A percentile compares a stretch with the other conserved stretches of the same genome.
Conservation (phyloP, 2,797 vertebrate genomes). For the Intellagama lesueurii region DNA sequence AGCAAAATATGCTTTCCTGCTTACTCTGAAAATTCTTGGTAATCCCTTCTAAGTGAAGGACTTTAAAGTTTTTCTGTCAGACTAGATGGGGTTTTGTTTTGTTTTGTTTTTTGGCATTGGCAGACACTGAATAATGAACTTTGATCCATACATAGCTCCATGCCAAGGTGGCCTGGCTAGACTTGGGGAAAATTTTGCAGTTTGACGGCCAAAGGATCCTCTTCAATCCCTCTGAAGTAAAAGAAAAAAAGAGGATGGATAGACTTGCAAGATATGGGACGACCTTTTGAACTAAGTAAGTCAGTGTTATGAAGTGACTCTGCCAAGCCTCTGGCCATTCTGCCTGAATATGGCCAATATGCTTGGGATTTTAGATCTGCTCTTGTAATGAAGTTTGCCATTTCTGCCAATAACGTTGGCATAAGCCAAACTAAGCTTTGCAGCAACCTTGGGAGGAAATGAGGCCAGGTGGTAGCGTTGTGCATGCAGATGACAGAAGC, state of each 20-base stretch:
- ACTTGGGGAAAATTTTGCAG: not conserved
- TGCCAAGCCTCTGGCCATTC: constrained; percentile 3
- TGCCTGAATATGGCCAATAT: not conserved
- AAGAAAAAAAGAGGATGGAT: not conserved
- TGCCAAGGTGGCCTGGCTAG: not conserved
- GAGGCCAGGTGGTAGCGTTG: constrained; percentile 2
- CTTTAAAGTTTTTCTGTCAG: too few species aligned
- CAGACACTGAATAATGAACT: not conserved
- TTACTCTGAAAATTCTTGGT: not conserved
- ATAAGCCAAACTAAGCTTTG: constrained; percentile 2
- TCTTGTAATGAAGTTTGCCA: not conserved
- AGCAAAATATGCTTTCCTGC: not conserved
- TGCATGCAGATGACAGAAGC: not conserved
- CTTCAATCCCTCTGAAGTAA: not conserved
- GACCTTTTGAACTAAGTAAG: not conserved
- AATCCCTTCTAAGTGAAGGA: not conserved
- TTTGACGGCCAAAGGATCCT: not conserved
- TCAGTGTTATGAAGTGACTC: not conserved
- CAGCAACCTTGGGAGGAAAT: not conserved
- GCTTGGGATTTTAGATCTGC: constrained; percentile 5
- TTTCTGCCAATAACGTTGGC: constrained; percentile 13
- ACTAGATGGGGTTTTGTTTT: not conserved
- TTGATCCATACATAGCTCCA: not conserved
- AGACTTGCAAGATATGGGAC: not conserved
- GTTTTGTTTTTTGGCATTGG: not conserved